Evolutionary conservation across 2,888 invertebrate genomes (phyloP).

Genomic region (Orchesellides sinensis): DNA sequence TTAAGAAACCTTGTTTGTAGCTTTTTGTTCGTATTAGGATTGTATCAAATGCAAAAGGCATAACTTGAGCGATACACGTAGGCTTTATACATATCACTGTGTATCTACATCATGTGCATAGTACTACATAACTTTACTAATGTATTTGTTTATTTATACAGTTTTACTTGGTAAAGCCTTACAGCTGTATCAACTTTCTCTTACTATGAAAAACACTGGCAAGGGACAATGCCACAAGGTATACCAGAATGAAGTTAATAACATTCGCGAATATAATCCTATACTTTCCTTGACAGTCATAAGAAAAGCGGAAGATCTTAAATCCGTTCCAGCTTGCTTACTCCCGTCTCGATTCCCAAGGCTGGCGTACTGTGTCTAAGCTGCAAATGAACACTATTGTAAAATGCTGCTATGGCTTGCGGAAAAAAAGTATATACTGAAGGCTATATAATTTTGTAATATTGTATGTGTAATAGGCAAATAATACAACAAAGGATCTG

Average conservation of each 20-base stretch:
- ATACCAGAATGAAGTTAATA: conserved; percentile 27
- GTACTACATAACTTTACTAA: too few species aligned
- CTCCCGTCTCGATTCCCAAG: conserved; percentile 32
- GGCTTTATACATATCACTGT: too few species aligned
- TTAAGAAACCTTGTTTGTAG: conserved; percentile 60
- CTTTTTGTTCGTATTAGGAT: conserved; percentile 2
- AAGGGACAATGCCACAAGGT: background rate
- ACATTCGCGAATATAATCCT: conserved; percentile 47
- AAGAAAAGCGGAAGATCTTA: conserved; percentile 37
- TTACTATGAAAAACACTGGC: background rate
- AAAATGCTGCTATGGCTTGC: too few species aligned
- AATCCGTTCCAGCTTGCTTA: conserved; percentile 54
- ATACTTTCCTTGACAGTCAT: conserved; percentile 35
- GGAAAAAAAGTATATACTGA: too few species aligned
- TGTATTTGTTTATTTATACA: background rate
- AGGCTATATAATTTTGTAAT: too few species aligned
- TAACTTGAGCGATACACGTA: too few species aligned
- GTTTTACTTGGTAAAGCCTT: conserved; percentile 9
- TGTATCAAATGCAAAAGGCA: conserved; percentile 4
- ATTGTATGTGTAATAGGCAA: too few species aligned
- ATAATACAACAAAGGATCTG: too few species aligned
- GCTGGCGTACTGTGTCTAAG: background rate
- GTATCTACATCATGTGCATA: too few species aligned
- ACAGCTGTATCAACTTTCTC: conserved; percentile 34
- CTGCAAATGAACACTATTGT: background rate